phyloP scores from a whole-genome alignment of 2,888 invertebrate species.

The Hypolimnas misippus region DNA sequence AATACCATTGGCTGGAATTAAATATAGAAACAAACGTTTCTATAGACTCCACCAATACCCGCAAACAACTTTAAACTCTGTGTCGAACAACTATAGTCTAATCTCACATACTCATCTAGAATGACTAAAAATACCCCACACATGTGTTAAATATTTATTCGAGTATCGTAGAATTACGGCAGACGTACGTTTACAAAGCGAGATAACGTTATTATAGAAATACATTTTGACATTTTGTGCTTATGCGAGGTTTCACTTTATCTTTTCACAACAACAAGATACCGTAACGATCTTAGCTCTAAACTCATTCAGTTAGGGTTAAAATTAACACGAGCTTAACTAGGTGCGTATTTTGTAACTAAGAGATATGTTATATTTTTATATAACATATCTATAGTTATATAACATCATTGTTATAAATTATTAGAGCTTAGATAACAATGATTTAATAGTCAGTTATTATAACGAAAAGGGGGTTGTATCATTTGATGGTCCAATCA shows the following conservation, averaged over 20 bases:
- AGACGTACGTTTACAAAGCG: slow-evolving; percentile 25
- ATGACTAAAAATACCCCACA: slow-evolving; percentile 32
- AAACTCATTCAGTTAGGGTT: not conserved
- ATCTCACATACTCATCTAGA: slow-evolving; percentile 31
- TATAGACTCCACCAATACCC: slow-evolving; percentile 15
- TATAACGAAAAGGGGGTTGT: no score
- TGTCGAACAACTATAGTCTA: slow-evolving; percentile 34
- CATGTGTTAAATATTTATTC: slow-evolving; percentile 28
- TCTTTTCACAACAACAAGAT: not conserved
- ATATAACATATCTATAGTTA: no score
- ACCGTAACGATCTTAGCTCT: not conserved
- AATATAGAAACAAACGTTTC: not conserved
- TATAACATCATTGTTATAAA: no score
- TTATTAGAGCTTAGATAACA: not conserved
- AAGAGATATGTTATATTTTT: no score
- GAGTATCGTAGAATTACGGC: slow-evolving; percentile 31
- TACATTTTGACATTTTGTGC: slow-evolving; percentile 27
- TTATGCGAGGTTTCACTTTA: slow-evolving; percentile 25
- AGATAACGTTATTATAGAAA: slow-evolving; percentile 14
- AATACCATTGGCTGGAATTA: not conserved
- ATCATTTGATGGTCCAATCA: no score
- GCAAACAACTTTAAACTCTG: slow-evolving; percentile 30
- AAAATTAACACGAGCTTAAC: not conserved
- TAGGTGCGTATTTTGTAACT: no score
- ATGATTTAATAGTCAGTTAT: not conserved